Evolutionary conservation across 2,888 invertebrate genomes (phyloP).

Genomic region (Schizaphis graminum): DNA sequence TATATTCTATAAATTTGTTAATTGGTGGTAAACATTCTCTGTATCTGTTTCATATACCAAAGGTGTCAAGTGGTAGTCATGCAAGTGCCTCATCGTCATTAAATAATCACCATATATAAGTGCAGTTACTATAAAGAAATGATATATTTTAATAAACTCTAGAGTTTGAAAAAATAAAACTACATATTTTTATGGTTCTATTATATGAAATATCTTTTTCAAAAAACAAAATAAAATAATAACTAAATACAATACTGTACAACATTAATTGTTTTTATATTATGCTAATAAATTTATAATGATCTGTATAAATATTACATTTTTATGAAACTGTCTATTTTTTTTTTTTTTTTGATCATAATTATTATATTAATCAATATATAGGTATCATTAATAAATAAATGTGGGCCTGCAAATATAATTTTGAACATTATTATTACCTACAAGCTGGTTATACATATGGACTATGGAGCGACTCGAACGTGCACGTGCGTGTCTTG

Average conservation of each 20-base stretch:
- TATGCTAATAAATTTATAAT: not conserved
- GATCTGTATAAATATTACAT: not conserved
- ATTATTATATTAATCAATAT: not conserved
- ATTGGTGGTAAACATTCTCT: not conserved
- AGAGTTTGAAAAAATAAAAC: not conserved
- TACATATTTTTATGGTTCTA: not conserved
- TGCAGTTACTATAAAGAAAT: not conserved
- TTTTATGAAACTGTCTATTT: not conserved
- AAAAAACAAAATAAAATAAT: not conserved
- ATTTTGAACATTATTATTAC: not conserved
- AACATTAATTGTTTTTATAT: too few relatives aligned
- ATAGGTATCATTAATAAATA: not conserved
- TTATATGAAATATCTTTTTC: not conserved
- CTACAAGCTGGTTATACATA: too few relatives aligned
- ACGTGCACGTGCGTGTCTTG: too few relatives aligned
- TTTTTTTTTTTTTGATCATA: not conserved
- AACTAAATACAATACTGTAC: not conserved
- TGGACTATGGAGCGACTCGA: too few relatives aligned
- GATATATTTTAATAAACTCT: too few relatives aligned
- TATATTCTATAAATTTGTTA: not conserved
- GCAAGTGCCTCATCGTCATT: not conserved
- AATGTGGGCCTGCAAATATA: not conserved
- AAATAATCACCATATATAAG: not conserved
- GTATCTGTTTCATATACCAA: not conserved
- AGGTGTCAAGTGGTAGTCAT: not conserved